Evolutionary conservation across 2,888 invertebrate genomes (phyloP).

Genomic region (Dasysyrphus tricinctus): DNA sequence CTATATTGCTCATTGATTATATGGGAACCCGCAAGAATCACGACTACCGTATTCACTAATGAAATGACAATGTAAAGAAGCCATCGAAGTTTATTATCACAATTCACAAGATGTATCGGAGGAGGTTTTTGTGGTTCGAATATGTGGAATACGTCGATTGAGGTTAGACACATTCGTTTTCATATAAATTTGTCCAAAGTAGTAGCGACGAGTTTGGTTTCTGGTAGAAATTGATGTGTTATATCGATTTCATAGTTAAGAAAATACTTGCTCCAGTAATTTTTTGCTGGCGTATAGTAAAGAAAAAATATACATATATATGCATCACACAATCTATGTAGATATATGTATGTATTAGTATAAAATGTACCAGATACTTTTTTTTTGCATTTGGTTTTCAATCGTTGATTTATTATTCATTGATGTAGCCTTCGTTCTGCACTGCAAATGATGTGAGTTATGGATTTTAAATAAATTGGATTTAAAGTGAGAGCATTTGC

Average conservation of each 20-base stretch:
- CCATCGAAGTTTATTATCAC: constrained; percentile 38
- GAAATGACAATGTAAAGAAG: constrained; percentile 53
- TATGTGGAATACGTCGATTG: neutral
- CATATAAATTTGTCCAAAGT: constrained; percentile 24
- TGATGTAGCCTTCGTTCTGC: constrained; percentile 37
- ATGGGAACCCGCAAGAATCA: constrained; percentile 43
- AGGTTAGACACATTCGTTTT: constrained; percentile 26
- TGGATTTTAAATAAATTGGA: constrained; percentile 29
- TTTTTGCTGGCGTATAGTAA: neutral
- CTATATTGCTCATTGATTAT: constrained; percentile 26
- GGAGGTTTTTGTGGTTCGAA: constrained; percentile 41
- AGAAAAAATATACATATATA: neutral
- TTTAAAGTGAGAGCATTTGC: constrained; percentile 12
- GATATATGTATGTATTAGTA: too few relatives aligned
- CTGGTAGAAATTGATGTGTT: neutral
- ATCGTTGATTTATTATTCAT: constrained; percentile 37
- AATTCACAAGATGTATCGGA: constrained; percentile 26
- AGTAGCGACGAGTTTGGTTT: neutral
- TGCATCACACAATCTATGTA: too few relatives aligned
- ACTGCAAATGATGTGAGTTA: constrained; percentile 32
- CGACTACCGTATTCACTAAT: constrained; percentile 29
- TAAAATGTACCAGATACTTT: too few relatives aligned
- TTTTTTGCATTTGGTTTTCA: constrained; percentile 5
- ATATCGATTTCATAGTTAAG: constrained; percentile 23
- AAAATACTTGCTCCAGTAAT: constrained; percentile 39